phyloP scores from a whole-genome alignment of 2,888 invertebrate species.

The Standfussiana lucernea region DNA sequence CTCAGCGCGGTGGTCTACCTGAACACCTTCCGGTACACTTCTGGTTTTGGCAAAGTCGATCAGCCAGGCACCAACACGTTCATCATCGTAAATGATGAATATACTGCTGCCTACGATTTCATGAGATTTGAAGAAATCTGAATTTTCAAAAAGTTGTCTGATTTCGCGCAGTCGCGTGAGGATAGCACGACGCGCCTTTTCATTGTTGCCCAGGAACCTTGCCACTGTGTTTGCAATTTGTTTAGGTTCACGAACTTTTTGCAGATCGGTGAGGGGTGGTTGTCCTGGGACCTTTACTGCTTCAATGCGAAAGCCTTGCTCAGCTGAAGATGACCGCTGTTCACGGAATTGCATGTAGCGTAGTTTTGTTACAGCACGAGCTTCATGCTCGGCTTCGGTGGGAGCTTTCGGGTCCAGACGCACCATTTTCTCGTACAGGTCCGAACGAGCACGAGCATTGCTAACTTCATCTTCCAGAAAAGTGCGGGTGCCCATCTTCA shows the following conservation, averaged over 20 bases:
- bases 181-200: slow-evolving; percentile 93
- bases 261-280: slow-evolving; percentile 96
- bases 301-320: slow-evolving; percentile 98
- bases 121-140: slow-evolving; percentile 95
- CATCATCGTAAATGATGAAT: slow-evolving; percentile 97
- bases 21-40: slow-evolving; percentile 92
- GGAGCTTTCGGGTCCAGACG: slow-evolving; percentile 97
- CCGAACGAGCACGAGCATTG: slow-evolving; percentile 95
- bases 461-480: slow-evolving; percentile 98
- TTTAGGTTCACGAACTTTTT: slow-evolving; percentile 95
- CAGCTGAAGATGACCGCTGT: slow-evolving; percentile 97
- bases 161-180: slow-evolving; percentile 94
- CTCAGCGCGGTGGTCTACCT: slow-evolving; percentile 94
- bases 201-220: slow-evolving; percentile 93
- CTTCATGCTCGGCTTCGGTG: slow-evolving; percentile 94
- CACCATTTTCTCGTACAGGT: slow-evolving; percentile 99
- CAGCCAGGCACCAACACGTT: slow-evolving; percentile 97
- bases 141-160: slow-evolving; percentile 94
- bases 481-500: slow-evolving; percentile 99
- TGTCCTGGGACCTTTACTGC: slow-evolving; percentile 97
- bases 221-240: slow-evolving; percentile 94
- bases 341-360: slow-evolving; percentile 99
- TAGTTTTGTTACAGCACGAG: slow-evolving; percentile 97
- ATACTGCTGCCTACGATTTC: slow-evolving; percentile 98
- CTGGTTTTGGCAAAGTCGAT: slow-evolving; percentile 99